phyloP scores from a whole-genome alignment of 1,140 invertebrate species.

The Bombus affinis region DNA sequence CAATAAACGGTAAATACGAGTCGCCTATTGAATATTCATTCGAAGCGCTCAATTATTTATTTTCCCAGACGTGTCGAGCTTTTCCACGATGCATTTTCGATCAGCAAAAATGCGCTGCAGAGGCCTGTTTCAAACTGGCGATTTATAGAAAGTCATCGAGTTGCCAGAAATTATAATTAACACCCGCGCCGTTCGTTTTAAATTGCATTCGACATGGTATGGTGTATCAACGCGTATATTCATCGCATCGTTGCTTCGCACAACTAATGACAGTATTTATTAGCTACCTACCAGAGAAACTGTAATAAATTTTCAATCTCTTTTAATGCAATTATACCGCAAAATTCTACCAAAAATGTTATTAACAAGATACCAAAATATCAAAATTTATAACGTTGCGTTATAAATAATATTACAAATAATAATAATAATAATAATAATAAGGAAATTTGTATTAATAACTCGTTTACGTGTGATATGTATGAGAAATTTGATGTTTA shows the following conservation, averaged over 20 bases:
- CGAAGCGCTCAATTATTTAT: constrained; percentile 25
- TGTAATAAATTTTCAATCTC: background rate
- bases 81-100: constrained; percentile 16
- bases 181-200: background rate
- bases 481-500: too few relatives aligned
- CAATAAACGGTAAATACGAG: constrained; percentile 34
- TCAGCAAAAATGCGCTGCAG: background rate
- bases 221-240: background rate
- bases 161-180: constrained; percentile 27
- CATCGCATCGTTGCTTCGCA: background rate
- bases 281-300: background rate
- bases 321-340: background rate
- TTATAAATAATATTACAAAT: background rate
- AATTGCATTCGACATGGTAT: background rate
- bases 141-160: constrained; percentile 43
- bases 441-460: too few relatives aligned
- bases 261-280: constrained; percentile 16
- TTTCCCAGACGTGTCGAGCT: constrained; percentile 26
- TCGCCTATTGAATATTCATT: constrained; percentile 60
- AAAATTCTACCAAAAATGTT: background rate
- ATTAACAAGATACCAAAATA: background rate
- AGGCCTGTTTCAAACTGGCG: background rate
- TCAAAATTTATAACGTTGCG: background rate
- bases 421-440: too few relatives aligned
- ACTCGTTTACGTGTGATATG: too few relatives aligned